Percentiles rank a stretch among this genome's conserved stretches.
phyloP scores from a whole-genome alignment of 2,888 invertebrate genomes.

The Xestia xanthographa region DNA sequence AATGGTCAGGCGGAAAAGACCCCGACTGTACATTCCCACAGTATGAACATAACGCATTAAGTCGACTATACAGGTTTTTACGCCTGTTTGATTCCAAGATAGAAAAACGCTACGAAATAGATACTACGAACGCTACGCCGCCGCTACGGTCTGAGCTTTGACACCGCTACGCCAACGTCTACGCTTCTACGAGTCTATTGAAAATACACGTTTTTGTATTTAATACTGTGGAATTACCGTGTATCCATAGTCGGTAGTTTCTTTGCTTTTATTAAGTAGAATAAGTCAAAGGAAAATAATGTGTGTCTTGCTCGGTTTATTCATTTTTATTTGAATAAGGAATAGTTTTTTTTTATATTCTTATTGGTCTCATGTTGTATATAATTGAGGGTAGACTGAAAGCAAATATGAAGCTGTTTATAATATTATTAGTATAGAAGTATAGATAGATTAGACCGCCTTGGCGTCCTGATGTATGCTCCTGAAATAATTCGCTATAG shows the following conservation, averaged over 20 bases:
- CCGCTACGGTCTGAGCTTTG: slow-evolving; percentile 47
- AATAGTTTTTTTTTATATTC: neutral
- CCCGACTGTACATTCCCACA: slow-evolving; percentile 4
- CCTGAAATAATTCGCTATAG: too few relatives aligned
- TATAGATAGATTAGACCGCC: too few relatives aligned
- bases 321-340: neutral
- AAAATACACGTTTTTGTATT: slow-evolving; percentile 38
- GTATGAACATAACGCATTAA: too few relatives aligned
- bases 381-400: neutral
- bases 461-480: too few relatives aligned
- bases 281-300: slow-evolving; percentile 4
- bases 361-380: neutral
- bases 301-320: neutral
- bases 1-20: too few relatives aligned
- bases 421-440: too few relatives aligned
- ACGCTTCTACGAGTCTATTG: slow-evolving; percentile 24
- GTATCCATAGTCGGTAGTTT: neutral
- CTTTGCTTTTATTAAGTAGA: slow-evolving; percentile 11
- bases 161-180: slow-evolving; percentile 37
- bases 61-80: slow-evolving; percentile 11
- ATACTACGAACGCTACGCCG: slow-evolving; percentile 38
- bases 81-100: slow-evolving; percentile 29
- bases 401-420: too few relatives aligned
- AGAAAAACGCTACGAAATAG: slow-evolving; percentile 12
- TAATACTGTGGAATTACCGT: neutral